A percentile compares a stretch with the other conserved stretches of the same genome.
Conservation (phyloP, 1,140 invertebrate species). For the Drosophila seguyi region DNA sequence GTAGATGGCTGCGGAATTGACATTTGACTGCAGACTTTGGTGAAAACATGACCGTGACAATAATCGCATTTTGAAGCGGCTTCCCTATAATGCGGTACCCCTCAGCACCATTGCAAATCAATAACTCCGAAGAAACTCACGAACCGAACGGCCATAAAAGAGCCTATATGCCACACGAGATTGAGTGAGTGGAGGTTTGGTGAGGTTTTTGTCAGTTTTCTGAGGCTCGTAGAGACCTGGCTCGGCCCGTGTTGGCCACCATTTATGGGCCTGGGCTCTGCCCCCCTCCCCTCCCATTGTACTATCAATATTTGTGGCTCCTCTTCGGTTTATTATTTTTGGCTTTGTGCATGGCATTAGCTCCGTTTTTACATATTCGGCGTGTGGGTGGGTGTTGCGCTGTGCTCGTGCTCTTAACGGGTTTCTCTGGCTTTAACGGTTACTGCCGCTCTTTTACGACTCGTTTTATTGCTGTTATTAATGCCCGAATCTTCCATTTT, state of each 20-base stretch:
- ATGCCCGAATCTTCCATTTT: constrained; percentile 77
- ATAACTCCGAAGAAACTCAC: constrained; percentile 37
- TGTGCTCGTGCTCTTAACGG: constrained; percentile 75
- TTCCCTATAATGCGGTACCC: constrained; percentile 64
- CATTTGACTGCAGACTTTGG: constrained; percentile 32
- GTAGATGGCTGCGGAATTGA: constrained; percentile 26
- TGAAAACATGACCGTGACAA: constrained; percentile 55
- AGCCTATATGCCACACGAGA: constrained; percentile 11
- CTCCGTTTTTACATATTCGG: constrained; percentile 36
- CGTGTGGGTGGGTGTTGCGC: constrained; percentile 73
- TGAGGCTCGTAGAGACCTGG: neutral
- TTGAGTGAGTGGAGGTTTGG: constrained; percentile 1
- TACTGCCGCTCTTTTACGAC: constrained; percentile 75
- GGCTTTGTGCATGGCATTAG: constrained; percentile 53
- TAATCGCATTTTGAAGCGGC: constrained; percentile 54
- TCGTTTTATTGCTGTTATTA: constrained; percentile 76
- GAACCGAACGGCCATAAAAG: constrained; percentile 35
- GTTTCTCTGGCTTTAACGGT: constrained; percentile 79
- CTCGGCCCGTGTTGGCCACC: constrained; percentile 39
- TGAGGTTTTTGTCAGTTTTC: neutral
- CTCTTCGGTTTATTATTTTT: constrained; percentile 62
- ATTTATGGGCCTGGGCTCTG: constrained; percentile 62
- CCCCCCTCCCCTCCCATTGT: constrained; percentile 46
- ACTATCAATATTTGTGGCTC: constrained; percentile 73
- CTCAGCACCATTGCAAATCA: constrained; percentile 70